phyloP scores from a whole-genome alignment of 2,888 invertebrate species.

The Andricus quercusramuli region DNA sequence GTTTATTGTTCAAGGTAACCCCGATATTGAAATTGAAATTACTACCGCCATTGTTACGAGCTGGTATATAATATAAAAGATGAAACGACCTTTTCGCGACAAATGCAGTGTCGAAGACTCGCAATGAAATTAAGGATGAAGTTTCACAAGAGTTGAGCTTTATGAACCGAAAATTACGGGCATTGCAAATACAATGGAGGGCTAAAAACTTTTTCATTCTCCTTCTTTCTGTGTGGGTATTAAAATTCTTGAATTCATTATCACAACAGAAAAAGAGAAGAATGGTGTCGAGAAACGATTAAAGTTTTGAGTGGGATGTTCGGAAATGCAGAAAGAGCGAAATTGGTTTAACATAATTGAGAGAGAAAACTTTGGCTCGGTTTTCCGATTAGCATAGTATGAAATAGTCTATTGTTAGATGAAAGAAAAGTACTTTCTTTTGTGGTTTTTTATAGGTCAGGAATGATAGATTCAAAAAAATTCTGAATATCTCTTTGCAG shows the following conservation, averaged over 20 bases:
- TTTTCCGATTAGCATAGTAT: not conserved
- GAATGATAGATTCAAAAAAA: not conserved
- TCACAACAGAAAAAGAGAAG: not conserved
- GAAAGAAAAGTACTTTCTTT: not conserved
- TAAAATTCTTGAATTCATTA: slow-evolving; percentile 3
- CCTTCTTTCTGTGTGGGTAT: not conserved
- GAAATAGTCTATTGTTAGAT: not conserved
- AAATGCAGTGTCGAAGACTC: not conserved
- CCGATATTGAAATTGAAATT: slow-evolving; percentile 26
- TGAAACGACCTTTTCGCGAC: not conserved
- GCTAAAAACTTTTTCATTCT: not conserved
- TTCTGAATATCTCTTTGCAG: not conserved
- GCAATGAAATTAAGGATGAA: slow-evolving; percentile 1
- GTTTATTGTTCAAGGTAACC: slow-evolving; percentile 11
- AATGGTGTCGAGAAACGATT: not conserved
- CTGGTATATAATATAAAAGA: not conserved
- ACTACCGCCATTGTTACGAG: not conserved
- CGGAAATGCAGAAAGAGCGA: not conserved
- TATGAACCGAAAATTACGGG: slow-evolving; percentile 28
- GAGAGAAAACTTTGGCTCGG: not conserved
- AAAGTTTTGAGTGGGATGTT: slow-evolving; percentile 4
- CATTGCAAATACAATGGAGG: slow-evolving; percentile 1
- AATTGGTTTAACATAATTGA: not conserved
- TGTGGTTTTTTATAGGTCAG: not conserved
- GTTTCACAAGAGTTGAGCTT: slow-evolving; percentile 24